Evolutionary conservation across 2,797 vertebrate genomes (phyloP).

Genomic region (Ibycter americanus): DNA sequence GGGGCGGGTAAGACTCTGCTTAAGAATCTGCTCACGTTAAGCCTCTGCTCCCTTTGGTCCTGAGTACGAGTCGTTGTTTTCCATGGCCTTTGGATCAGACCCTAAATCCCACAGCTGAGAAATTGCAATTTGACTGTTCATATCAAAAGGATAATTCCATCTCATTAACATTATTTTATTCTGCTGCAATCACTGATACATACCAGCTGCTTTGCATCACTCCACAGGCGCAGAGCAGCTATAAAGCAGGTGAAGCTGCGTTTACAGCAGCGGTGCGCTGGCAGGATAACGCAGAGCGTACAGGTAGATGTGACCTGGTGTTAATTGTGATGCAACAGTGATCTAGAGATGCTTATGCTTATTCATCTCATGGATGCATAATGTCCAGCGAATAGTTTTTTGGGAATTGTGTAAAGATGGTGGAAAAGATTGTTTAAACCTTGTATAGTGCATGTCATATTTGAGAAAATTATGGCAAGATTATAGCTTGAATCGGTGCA

Average conservation of each 20-base stretch:
- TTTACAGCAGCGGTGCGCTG: not conserved
- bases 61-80: rapidly evolving
- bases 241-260: too few species aligned
- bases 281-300: not conserved
- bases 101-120: not conserved
- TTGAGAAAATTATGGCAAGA: not conserved
- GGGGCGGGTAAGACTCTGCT: not conserved
- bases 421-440: not conserved
- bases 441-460: not conserved
- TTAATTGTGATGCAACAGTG: not conserved
- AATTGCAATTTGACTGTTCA: not conserved
- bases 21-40: not conserved
- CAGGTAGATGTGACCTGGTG: not conserved
- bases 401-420: not conserved
- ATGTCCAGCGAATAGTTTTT: not conserved
- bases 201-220: not conserved
- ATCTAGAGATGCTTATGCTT: not conserved
- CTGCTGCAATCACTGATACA: not conserved
- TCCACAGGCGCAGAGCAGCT: not conserved
- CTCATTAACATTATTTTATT: not conserved
- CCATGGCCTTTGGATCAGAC: not conserved
- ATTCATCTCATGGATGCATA: not conserved
- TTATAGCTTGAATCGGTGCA: not conserved
- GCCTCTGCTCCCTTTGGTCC: not conserved
- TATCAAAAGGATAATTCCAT: not conserved